Evolutionary conservation across 2,888 invertebrate species (phyloP).

Genomic region (Aphodius sticticus): DNA sequence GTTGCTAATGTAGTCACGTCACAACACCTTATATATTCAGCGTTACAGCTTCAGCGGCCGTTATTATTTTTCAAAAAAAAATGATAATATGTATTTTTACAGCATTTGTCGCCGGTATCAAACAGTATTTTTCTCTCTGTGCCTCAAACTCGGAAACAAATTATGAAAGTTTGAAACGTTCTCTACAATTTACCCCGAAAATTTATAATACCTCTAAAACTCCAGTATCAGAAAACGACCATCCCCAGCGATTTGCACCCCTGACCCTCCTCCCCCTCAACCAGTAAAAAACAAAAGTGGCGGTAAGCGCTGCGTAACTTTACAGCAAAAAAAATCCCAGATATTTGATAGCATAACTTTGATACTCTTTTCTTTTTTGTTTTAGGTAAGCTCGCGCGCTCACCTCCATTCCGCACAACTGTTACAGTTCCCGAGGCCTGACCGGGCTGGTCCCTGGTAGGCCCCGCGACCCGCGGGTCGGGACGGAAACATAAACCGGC

Average conservation of each 20-base stretch:
- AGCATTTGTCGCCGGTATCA: too few relatives aligned
- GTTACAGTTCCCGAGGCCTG: constrained; percentile 4
- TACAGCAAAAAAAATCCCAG: neutral
- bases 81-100: too few relatives aligned
- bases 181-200: neutral
- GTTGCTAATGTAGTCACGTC: too few relatives aligned
- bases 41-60: too few relatives aligned
- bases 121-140: too few relatives aligned
- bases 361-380: neutral
- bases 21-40: too few relatives aligned
- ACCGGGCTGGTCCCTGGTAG: neutral
- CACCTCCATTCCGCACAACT: neutral
- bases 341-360: constrained; percentile 4
- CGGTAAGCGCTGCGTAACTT: neutral
- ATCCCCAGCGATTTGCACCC: neutral
- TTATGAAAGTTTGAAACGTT: neutral
- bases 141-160: neutral
- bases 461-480: neutral
- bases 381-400: neutral
- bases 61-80: too few relatives aligned
- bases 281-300: neutral
- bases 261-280: neutral
- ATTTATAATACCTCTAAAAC: neutral
- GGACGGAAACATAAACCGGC: constrained; percentile 4
- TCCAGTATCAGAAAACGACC: neutral